Percentiles rank a stretch among this genome's conserved stretches.
Evolutionary conservation across 2,113 vertebrate genomes (phyloP).

Genomic region (Urocitellus parryii): DNA sequence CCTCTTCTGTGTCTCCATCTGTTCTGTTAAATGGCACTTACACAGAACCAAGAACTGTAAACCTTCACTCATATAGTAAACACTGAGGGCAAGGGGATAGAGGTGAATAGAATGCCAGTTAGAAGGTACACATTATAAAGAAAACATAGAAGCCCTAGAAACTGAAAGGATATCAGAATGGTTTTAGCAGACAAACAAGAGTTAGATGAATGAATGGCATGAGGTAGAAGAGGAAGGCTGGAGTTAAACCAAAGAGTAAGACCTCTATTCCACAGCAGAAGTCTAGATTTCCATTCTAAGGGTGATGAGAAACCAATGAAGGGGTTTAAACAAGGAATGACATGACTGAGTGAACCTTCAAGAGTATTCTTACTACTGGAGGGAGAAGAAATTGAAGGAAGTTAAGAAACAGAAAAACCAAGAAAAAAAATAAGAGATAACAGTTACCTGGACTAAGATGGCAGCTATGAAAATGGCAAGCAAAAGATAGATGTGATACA

Average conservation of each 20-base stretch:
- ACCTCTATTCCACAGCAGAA: neutral
- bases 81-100: neutral
- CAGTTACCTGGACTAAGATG: neutral
- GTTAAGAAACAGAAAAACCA: neutral
- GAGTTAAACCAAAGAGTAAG: neutral
- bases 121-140: neutral
- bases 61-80: neutral
- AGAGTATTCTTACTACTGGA: neutral
- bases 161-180: neutral
- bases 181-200: neutral
- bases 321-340: neutral
- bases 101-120: neutral
- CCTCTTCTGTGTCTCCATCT: neutral
- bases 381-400: neutral
- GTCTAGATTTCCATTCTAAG: neutral
- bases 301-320: neutral
- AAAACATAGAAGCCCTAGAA: neutral
- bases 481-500: neutral
- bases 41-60: neutral
- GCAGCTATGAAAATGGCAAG: neutral
- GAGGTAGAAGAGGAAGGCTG: neutral
- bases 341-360: neutral
- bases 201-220: rapidly evolving
- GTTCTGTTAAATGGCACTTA: slow-evolving; percentile 1
- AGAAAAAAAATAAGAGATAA: neutral